Conservation (phyloP, 2,888 invertebrate genomes). For the Cremastinae sp. region DNA sequence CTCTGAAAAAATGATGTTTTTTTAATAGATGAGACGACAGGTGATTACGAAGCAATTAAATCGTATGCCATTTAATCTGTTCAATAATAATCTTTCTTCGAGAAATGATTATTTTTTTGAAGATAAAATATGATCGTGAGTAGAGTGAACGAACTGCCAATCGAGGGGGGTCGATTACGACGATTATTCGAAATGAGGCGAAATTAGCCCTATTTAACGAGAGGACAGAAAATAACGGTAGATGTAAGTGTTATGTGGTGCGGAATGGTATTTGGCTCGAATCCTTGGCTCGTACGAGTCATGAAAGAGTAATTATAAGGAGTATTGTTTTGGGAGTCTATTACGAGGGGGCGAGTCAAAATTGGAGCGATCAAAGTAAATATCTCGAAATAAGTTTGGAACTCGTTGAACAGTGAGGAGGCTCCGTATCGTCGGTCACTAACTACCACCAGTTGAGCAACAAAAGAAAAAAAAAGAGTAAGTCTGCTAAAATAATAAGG, state of each 20-base stretch:
- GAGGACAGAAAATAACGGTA: constrained; percentile 21
- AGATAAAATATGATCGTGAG: too few relatives aligned
- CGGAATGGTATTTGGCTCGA: background rate
- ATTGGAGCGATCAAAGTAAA: constrained; percentile 29
- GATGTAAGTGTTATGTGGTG: constrained; percentile 35
- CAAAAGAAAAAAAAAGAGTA: constrained; percentile 36
- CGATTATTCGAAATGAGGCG: too few relatives aligned
- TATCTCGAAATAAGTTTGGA: background rate
- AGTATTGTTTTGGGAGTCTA: constrained; percentile 28
- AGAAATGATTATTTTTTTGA: too few relatives aligned
- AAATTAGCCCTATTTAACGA: too few relatives aligned
- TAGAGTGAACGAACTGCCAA: too few relatives aligned
- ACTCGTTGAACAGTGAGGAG: constrained; percentile 6
- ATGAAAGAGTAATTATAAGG: constrained; percentile 20
- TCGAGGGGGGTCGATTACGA: too few relatives aligned
- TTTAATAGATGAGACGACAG: too few relatives aligned
- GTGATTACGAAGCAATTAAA: too few relatives aligned
- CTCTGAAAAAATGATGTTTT: too few relatives aligned
- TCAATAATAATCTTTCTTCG: too few relatives aligned
- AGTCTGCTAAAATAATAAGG: constrained; percentile 24
- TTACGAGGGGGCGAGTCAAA: constrained; percentile 31
- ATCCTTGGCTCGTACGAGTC: constrained; percentile 38
- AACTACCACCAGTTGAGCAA: constrained; percentile 69
- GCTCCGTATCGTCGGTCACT: constrained; percentile 60
- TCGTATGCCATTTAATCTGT: too few relatives aligned